phyloP scores from a whole-genome alignment of 2,797 vertebrate species.

The Gobio occitaniae region DNA sequence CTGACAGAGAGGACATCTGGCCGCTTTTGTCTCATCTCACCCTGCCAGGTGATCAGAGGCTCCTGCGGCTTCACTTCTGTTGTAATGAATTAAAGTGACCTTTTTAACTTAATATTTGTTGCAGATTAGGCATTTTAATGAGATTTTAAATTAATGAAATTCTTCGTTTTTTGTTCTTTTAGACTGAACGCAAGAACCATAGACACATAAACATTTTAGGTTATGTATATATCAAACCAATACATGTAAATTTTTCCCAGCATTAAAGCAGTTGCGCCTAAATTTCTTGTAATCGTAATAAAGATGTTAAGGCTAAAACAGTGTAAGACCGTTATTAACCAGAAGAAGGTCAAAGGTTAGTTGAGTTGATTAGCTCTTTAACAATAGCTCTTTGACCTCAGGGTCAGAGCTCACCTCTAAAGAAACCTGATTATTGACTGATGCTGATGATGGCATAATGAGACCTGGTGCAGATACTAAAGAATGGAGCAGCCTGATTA shows the following conservation, averaged over 20 bases:
- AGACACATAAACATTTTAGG: not conserved
- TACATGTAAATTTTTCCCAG: not conserved
- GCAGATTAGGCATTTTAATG: constrained; percentile 6
- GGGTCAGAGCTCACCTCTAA: constrained; percentile 59
- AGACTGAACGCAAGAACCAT: not conserved
- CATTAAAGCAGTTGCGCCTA: constrained; percentile 1
- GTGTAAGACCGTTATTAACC: constrained; percentile 61
- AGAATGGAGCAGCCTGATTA: constrained; percentile 50
- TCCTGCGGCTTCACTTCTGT: constrained; percentile 37
- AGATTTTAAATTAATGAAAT: no score
- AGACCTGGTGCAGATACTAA: constrained; percentile 37
- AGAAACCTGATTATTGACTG: constrained; percentile 57
- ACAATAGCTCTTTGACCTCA: constrained; percentile 64
- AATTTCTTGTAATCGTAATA: constrained; percentile 27
- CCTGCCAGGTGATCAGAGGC: constrained; percentile 47
- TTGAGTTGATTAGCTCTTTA: constrained; percentile 65
- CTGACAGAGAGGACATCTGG: constrained; percentile 57
- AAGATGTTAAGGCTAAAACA: constrained; percentile 49
- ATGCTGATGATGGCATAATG: constrained; percentile 59
- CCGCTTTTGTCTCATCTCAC: constrained; percentile 42
- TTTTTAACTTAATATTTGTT: constrained; percentile 26
- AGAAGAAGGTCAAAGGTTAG: constrained; percentile 63
- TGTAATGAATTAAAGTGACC: constrained; percentile 42
- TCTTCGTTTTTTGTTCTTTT: not conserved
- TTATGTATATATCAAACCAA: not conserved